Evolutionary conservation across 2,113 vertebrate species (phyloP).

Genomic region (Elaphurus davidianus): DNA sequence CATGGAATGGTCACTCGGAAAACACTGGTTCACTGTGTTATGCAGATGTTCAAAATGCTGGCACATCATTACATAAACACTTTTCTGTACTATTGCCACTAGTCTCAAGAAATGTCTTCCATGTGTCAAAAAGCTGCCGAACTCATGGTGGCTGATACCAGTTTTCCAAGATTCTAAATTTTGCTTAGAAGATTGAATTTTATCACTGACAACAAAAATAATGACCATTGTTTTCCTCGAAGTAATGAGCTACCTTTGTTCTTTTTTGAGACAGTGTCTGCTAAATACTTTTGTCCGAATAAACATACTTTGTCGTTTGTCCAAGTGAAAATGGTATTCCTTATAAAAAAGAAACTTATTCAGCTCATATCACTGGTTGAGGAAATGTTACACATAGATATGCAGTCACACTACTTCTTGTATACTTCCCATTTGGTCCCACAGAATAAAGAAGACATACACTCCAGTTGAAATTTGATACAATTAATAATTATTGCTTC

Average conservation of each 20-base stretch:
- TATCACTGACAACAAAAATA: neutral
- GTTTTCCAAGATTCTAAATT: neutral
- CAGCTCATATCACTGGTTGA: neutral
- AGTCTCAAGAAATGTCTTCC: neutral
- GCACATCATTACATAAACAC: neutral
- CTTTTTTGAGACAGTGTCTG: neutral
- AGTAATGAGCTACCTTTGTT: neutral
- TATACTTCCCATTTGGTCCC: neutral
- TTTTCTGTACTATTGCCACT: neutral
- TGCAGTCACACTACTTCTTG: neutral
- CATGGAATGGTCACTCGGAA: neutral
- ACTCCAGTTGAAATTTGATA: neutral
- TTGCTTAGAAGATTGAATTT: neutral
- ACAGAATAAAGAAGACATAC: neutral
- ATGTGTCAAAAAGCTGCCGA: neutral
- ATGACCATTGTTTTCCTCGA: neutral
- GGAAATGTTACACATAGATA: neutral
- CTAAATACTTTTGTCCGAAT: neutral
- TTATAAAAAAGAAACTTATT: neutral
- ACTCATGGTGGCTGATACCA: neutral
- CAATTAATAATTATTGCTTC: neutral
- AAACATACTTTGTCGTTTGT: neutral
- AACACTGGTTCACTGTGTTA: neutral
- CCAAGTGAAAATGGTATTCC: neutral
- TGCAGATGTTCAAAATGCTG: neutral